Percentiles rank a stretch among this genome's conserved stretches.
Conservation (phyloP, 2,797 vertebrate species). For the Anabacerthia variegaticeps region DNA sequence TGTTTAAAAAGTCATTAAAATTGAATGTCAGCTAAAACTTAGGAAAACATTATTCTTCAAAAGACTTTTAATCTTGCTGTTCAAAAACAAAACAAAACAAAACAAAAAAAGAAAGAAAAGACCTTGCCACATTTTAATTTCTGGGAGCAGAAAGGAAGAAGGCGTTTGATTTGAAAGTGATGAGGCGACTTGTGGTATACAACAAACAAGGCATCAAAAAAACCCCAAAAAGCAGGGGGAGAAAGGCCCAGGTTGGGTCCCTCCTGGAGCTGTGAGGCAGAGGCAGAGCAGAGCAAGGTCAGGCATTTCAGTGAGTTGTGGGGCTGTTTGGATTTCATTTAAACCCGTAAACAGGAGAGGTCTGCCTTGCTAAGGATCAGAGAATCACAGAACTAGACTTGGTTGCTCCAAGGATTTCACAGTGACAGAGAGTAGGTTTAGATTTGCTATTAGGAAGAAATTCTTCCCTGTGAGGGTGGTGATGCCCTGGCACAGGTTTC, state of each 20-base stretch:
- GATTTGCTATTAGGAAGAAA: not conserved
- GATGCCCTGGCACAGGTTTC: not conserved
- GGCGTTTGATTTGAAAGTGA: not conserved
- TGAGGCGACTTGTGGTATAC: not conserved
- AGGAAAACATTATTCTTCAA: constrained; percentile 76
- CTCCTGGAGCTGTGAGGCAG: not conserved
- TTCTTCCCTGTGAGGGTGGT: rapidly evolving
- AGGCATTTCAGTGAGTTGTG: rapidly evolving
- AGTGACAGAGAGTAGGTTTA: not conserved
- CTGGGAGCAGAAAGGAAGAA: constrained; percentile 22
- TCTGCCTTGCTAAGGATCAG: not conserved
- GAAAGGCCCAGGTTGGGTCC: not conserved
- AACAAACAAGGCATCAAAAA: not conserved
- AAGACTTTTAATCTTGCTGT: constrained; percentile 72
- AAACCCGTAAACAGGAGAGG: not conserved
- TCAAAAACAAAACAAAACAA: constrained; percentile 3
- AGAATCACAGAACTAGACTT: not conserved
- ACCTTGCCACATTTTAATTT: constrained; percentile 50
- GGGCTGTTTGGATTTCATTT: not conserved
- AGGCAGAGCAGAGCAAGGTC: constrained; percentile 29
- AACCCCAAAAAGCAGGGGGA: not conserved
- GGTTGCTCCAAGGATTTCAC: not conserved
- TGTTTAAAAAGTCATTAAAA: constrained; percentile 83
- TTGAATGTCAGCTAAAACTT: constrained; percentile 82
- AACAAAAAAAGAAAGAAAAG: not conserved